phyloP scores from a whole-genome alignment of 2,797 vertebrate species.

The Saxicola maurus region DNA sequence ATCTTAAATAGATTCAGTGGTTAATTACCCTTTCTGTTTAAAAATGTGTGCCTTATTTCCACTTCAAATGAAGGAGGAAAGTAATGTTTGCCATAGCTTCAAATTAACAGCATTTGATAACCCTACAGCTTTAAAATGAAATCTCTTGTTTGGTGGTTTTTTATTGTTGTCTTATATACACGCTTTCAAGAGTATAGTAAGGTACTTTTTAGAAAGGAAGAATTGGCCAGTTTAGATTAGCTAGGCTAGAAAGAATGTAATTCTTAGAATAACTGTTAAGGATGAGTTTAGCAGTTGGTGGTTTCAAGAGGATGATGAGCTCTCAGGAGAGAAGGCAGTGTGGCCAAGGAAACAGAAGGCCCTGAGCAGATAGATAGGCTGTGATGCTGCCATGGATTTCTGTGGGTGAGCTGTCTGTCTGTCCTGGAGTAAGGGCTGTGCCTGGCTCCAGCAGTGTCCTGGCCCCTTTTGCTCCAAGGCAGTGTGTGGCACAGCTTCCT shows the following conservation, averaged over 20 bases:
- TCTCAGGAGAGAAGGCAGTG: not conserved
- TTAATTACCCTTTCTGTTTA: constrained; percentile 61
- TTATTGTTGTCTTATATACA: not conserved
- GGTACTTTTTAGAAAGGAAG: not conserved
- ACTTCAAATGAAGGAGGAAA: constrained; percentile 54
- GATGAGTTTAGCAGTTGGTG: not conserved
- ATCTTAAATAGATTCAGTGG: constrained; percentile 56
- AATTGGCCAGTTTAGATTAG: not conserved
- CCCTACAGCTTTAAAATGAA: constrained; percentile 15
- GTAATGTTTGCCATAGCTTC: constrained; percentile 41
- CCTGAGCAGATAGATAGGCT: not conserved
- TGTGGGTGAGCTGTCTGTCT: not conserved
- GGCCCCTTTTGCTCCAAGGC: not conserved
- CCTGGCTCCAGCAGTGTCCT: not conserved
- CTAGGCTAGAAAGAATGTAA: not conserved
- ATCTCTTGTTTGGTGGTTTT: not conserved
- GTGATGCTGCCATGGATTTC: not conserved
- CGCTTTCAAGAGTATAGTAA: not conserved
- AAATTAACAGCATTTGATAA: constrained; percentile 33
- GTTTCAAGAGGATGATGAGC: not conserved
- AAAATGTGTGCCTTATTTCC: constrained; percentile 59
- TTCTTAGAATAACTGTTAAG: not conserved
- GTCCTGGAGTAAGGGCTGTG: not conserved
- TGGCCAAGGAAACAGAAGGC: not conserved
- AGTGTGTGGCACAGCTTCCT: rapidly evolving